A percentile compares a stretch with the other conserved stretches of the same genome.
Conservation (phyloP, 2,113 vertebrate species). For the Oryzias celebensis region DNA sequence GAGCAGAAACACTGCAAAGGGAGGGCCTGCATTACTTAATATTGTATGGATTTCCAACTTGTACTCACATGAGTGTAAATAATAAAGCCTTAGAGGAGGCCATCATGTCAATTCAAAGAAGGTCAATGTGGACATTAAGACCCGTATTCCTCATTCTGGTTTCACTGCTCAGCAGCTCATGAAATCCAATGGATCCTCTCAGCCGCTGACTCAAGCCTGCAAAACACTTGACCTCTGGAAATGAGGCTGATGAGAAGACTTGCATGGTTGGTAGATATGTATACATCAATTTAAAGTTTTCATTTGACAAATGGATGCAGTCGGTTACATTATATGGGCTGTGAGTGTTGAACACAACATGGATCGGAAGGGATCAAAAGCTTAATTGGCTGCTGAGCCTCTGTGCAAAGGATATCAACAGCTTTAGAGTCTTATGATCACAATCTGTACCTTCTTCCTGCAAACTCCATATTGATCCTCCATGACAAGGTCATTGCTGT, state of each 20-base stretch:
- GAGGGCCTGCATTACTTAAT: too few relatives aligned
- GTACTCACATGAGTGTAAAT: too few relatives aligned
- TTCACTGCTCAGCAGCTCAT: conserved; percentile 51
- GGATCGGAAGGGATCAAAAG: conserved; percentile 41
- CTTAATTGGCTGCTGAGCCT: conserved; percentile 63
- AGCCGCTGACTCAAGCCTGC: neutral
- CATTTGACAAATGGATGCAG: conserved; percentile 13
- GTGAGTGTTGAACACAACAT: conserved; percentile 1
- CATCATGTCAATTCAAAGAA: conserved; percentile 31
- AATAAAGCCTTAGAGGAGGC: conserved; percentile 19
- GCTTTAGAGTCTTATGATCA: conserved; percentile 37
- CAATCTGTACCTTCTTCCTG: conserved; percentile 39
- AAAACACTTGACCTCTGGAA: conserved; percentile 36
- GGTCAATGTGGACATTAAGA: conserved; percentile 50
- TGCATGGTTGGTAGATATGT: neutral
- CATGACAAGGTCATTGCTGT: conserved; percentile 36
- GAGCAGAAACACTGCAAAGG: too few relatives aligned
- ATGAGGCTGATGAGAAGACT: neutral
- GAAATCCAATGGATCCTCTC: conserved; percentile 31
- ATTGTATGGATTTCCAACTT: too few relatives aligned
- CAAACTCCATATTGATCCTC: conserved; percentile 6
- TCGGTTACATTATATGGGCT: neutral
- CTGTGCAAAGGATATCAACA: conserved; percentile 47
- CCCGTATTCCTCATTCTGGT: conserved; percentile 48
- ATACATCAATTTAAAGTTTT: conserved; percentile 2